A percentile compares a stretch with the other conserved stretches of the same genome.
phyloP scores from a whole-genome alignment of 2,113 vertebrate species.

The Lycaon pictus region DNA sequence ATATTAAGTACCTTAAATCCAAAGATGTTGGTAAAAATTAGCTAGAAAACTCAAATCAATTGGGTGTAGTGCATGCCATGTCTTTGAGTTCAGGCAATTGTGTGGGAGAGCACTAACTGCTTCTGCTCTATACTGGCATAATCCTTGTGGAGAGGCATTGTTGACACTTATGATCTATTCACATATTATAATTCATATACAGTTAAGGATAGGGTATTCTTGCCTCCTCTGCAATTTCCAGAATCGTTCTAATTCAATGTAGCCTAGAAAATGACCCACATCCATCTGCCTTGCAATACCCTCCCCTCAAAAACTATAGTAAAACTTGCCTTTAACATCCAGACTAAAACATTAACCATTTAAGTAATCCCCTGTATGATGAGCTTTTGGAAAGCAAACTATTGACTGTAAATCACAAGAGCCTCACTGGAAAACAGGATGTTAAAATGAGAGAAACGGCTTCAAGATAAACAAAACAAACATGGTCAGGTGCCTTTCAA shows the following conservation, averaged over 20 bases:
- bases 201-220: not conserved
- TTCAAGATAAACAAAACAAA: not conserved
- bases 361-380: not conserved
- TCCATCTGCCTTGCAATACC: not conserved
- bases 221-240: not conserved
- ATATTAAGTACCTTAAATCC: conserved; percentile 1
- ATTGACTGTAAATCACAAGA: not conserved
- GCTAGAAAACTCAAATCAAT: not conserved
- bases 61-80: not conserved
- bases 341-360: not conserved
- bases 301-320: not conserved
- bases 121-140: not conserved
- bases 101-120: not conserved
- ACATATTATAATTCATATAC: conserved; percentile 2
- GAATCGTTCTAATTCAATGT: not conserved
- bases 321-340: conserved; percentile 6
- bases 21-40: conserved; percentile 39
- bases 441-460: conserved; percentile 17
- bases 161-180: not conserved
- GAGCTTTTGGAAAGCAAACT: conserved; percentile 20
- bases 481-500: not conserved
- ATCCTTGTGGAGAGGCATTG: not conserved
- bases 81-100: not conserved
- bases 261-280: conserved; percentile 48
- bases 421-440: not conserved